Percentiles rank a stretch among this genome's conserved stretches.
Evolutionary conservation across 2,888 invertebrate genomes (phyloP).

Genomic region (Drosophila mulleri): DNA sequence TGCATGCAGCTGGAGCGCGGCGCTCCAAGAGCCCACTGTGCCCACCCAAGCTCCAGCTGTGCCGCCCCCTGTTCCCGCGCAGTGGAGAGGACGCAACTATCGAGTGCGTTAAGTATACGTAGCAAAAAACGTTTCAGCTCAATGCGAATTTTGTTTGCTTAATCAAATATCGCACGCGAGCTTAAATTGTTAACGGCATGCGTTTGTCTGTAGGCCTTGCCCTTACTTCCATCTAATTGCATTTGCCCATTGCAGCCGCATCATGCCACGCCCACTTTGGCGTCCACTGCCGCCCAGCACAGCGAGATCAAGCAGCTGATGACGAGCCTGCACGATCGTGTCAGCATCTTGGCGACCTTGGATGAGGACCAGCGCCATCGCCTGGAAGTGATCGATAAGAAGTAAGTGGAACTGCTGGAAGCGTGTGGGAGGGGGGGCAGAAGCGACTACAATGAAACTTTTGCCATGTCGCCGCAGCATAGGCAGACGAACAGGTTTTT

Average conservation of each 20-base stretch:
- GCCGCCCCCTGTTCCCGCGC: background rate
- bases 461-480: conserved; percentile 20
- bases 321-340: conserved; percentile 82
- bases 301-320: conserved; percentile 77
- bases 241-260: conserved; percentile 2
- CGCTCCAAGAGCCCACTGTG: background rate
- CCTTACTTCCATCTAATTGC: background rate
- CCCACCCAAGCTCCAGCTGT: background rate
- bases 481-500: conserved; percentile 48
- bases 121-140: background rate
- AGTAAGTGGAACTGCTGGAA: no score
- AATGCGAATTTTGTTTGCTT: background rate
- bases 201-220: background rate
- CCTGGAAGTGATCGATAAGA: conserved; percentile 83
- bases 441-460: conserved; percentile 18
- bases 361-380: conserved; percentile 83
- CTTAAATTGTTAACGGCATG: background rate
- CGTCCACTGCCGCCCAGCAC: conserved; percentile 14
- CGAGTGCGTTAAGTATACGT: conserved; percentile 62
- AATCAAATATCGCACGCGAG: background rate
- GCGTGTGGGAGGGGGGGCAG: no score
- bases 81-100: conserved; percentile 21
- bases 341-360: conserved; percentile 82
- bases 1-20: background rate
- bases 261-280: conserved; percentile 5